Conservation (phyloP, 2,888 invertebrate genomes). For the Parnassius mnemosyne region DNA sequence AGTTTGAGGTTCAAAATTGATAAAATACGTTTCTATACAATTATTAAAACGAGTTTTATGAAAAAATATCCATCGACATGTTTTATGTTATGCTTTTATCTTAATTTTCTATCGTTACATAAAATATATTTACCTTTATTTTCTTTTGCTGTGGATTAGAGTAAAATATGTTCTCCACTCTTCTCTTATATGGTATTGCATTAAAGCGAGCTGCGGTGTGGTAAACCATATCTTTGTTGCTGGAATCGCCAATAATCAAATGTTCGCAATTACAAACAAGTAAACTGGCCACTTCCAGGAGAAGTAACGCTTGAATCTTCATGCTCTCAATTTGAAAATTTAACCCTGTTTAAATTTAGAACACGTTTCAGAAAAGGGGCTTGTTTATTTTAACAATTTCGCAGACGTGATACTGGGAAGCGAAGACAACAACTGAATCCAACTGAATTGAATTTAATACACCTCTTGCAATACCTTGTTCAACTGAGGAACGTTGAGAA, state of each 20-base stretch:
- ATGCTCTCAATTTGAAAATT: slow-evolving; percentile 31
- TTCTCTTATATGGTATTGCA: slow-evolving; percentile 45
- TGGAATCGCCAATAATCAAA: slow-evolving; percentile 46
- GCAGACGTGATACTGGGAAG: slow-evolving; percentile 25
- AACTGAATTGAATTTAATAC: slow-evolving; percentile 24
- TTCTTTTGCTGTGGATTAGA: slow-evolving; percentile 39
- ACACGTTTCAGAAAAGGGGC: slow-evolving; percentile 22
- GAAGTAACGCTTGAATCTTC: slow-evolving; percentile 34
- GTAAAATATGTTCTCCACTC: slow-evolving; percentile 50
- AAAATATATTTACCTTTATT: slow-evolving; percentile 46
- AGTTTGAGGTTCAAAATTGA: too few species aligned
- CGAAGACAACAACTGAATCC: slow-evolving; percentile 23
- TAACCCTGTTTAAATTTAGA: slow-evolving; percentile 24
- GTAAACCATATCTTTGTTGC: slow-evolving; percentile 40
- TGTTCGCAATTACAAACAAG: slow-evolving; percentile 38
- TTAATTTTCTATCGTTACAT: too few species aligned
- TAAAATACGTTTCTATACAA: too few species aligned
- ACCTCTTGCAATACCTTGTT: neutral
- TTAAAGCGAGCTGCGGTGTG: slow-evolving; percentile 40
- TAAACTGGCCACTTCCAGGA: slow-evolving; percentile 33
- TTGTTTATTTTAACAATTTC: slow-evolving; percentile 31
- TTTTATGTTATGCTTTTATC: too few species aligned
- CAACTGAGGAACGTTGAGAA: neutral
- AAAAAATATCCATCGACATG: too few species aligned
- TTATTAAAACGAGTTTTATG: too few species aligned